Evolutionary conservation across 35 echinoderm and acorn worm species (phyloP), one percentile per base, ranked within the genome.

Genomic region (Ptychodera flava): DNA sequence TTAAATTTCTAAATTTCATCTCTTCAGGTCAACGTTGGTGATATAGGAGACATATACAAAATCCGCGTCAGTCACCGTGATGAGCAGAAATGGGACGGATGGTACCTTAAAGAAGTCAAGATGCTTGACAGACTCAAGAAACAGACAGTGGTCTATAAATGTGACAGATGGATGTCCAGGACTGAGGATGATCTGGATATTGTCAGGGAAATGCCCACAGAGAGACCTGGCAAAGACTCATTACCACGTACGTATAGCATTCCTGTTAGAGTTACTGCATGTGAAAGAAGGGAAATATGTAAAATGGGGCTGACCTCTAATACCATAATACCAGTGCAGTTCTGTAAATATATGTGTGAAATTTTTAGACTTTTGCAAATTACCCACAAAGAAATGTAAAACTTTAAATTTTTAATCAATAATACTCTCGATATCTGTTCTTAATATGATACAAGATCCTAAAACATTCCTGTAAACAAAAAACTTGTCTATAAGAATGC

Each of bases 21-120:
- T 33, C 34, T 22, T 27, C 37, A 97, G 95, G 37, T 97, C 16
- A 86, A 91, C 82, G 85, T 97, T 80, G 92, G 95, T 36, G 88
- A 94, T 31, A 83, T 97, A 36, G 95, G 95, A 28, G 92, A 97
- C 28, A 97, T 97, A 31, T 97, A 94, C 95, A 97, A 97, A 88
- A 97, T 97, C 22, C 52, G 95, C 29, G 92, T 94, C n/a, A 85
- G 95, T 12, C 95, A 97, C 34, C 92, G 94, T 84, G 90, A 97
- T 35, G 89, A 88, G 77, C 92, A 92, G 1, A 92, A 97, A 37
- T 97, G 83, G 89, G 89, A 92, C 35, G 95, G 95, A 16, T 97
- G 95, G 95, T 87, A 89, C 28, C 92, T 92, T 86, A 90, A 97
- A 77, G 87, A 97, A 88, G 31, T 98, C 75, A 80, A 86, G 79